Conservation (phyloP, 1,140 invertebrate genomes). For the Steinernema khuongi region DNA sequence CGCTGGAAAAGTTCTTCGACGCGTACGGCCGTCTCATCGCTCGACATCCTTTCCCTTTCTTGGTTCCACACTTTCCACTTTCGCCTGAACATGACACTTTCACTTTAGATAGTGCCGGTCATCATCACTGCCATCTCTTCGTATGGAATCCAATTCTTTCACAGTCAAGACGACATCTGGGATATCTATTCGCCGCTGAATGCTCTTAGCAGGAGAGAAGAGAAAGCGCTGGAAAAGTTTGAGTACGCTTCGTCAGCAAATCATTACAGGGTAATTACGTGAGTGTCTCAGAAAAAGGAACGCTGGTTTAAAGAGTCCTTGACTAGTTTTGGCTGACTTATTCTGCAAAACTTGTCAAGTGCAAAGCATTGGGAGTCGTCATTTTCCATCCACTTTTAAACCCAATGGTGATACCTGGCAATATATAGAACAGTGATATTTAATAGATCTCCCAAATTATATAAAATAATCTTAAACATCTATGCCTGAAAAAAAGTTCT, state of each 20-base stretch:
- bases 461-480: no score
- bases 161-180: conserved; percentile 54
- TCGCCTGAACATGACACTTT: not conserved
- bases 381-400: no score
- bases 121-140: conserved; percentile 41
- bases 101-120: conserved; percentile 42
- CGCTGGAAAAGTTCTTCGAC: conserved; percentile 40
- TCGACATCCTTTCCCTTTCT: conserved; percentile 45
- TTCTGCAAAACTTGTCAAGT: no score
- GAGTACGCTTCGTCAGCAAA: conserved; percentile 43
- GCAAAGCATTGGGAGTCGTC: no score
- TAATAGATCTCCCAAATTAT: no score
- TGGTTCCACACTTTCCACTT: conserved; percentile 35
- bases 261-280: conserved; percentile 47
- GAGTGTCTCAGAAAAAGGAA: not conserved
- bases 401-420: no score
- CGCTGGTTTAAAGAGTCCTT: not conserved
- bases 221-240: conserved; percentile 44
- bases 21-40: conserved; percentile 43
- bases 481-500: no score
- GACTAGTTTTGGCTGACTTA: not conserved
- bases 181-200: conserved; percentile 54
- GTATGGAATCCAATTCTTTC: conserved; percentile 37
- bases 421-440: no score
- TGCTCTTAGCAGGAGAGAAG: conserved; percentile 48